Evolutionary conservation across 1,140 invertebrate genomes (phyloP).

Genomic region (Telenomus remus): DNA sequence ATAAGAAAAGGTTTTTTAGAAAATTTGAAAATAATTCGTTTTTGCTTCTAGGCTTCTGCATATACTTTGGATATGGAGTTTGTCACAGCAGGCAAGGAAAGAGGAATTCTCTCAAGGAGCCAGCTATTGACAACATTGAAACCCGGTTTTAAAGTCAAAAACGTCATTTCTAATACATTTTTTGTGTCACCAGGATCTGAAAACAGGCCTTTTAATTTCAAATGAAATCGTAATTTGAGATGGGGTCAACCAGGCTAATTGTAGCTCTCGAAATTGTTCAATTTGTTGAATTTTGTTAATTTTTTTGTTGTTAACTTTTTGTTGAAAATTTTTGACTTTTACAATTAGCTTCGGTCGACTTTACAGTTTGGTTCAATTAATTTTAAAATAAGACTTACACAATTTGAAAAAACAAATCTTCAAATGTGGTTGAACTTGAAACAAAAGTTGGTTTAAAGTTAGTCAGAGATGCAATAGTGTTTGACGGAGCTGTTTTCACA

Average conservation of each 20-base stretch:
- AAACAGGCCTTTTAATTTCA: neutral
- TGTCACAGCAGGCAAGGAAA: conserved; percentile 71
- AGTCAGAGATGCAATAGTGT: too few relatives aligned
- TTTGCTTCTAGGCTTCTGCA: conserved; percentile 70
- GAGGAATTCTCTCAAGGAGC: conserved; percentile 59
- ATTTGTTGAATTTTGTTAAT: too few relatives aligned
- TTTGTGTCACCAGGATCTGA: neutral
- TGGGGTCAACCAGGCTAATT: neutral
- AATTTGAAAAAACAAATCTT: too few relatives aligned
- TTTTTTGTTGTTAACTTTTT: too few relatives aligned
- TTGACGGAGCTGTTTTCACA: too few relatives aligned
- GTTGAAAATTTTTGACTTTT: too few relatives aligned
- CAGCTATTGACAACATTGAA: conserved; percentile 35
- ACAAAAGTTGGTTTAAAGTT: too few relatives aligned
- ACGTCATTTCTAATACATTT: neutral
- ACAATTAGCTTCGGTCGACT: too few relatives aligned
- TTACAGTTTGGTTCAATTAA: too few relatives aligned
- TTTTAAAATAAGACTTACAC: too few relatives aligned
- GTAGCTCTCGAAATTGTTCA: neutral
- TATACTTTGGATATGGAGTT: conserved; percentile 75
- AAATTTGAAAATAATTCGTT: neutral
- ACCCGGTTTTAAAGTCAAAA: conserved; percentile 34
- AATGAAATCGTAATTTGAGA: neutral
- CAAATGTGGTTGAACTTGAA: too few relatives aligned
- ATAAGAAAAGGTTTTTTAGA: too few relatives aligned